Percentiles rank a stretch among this genome's conserved stretches.
phyloP scores from a whole-genome alignment of 2,888 invertebrate species.

The Anodontia alba region DNA sequence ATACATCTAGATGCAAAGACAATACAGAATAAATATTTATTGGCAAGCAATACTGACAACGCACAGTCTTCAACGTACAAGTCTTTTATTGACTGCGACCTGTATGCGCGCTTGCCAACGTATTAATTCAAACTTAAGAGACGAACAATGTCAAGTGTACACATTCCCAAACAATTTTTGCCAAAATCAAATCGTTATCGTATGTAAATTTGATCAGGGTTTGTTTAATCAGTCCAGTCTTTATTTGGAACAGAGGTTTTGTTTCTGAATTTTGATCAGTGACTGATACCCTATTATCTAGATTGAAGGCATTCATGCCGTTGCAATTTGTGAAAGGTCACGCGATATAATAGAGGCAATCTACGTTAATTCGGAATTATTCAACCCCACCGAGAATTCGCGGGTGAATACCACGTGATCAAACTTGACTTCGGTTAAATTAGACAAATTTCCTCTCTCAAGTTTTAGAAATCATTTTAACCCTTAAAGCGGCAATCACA shows the following conservation, averaged over 20 bases:
- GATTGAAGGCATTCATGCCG: neutral
- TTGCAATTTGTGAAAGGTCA: neutral
- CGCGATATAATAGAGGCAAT: neutral
- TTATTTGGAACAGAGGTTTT: neutral
- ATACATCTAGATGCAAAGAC: neutral
- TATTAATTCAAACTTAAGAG: neutral
- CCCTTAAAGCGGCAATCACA: too few species aligned
- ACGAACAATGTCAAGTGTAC: neutral
- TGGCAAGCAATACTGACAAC: neutral
- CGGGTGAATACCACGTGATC: neutral
- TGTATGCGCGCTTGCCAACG: neutral
- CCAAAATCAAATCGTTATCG: neutral
- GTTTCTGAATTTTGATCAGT: neutral
- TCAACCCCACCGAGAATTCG: constrained; percentile 1
- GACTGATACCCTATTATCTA: neutral
- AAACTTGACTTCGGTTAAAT: too few species aligned
- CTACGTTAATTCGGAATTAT: neutral
- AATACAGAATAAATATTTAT: neutral
- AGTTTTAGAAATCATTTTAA: too few species aligned
- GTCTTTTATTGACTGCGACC: neutral
- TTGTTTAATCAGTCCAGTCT: neutral
- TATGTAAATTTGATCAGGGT: constrained; percentile 4
- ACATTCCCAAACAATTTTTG: constrained; percentile 9
- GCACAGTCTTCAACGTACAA: neutral
- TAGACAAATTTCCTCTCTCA: too few species aligned